These are phyloP conservation scores for Iphiclides podalirius DNA, from an alignment of 2,888 invertebrate species.

Conservation along the genomic window DNA sequence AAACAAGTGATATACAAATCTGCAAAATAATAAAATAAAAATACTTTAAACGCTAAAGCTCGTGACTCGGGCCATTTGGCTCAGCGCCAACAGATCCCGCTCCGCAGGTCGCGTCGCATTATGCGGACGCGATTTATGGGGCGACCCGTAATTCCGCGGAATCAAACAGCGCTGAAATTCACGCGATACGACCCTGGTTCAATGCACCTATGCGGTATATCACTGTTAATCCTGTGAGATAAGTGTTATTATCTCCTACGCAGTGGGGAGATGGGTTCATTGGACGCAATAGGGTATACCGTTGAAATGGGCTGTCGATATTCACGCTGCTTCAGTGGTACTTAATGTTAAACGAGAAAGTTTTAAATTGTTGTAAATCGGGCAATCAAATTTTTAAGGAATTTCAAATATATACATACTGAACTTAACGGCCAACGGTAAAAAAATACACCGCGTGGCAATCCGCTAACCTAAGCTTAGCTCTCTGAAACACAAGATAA, in stretches of 20 bases:
- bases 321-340: too few relatives aligned
- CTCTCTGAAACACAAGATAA: too few relatives aligned
- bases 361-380: too few relatives aligned
- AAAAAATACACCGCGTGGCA: too few relatives aligned
- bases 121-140: constrained; percentile 39
- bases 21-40: too few relatives aligned
- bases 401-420: too few relatives aligned
- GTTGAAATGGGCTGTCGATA: too few relatives aligned
- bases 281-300: neutral
- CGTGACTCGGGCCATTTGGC: constrained; percentile 33
- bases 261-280: constrained; percentile 2
- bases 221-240: constrained; percentile 15
- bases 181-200: constrained; percentile 23
- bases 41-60: neutral
- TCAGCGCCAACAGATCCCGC: constrained; percentile 34
- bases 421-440: too few relatives aligned
- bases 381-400: too few relatives aligned
- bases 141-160: constrained; percentile 37
- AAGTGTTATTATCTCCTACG: constrained; percentile 8
- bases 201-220: constrained; percentile 7
- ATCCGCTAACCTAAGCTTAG: too few relatives aligned
- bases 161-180: constrained; percentile 21
- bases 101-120: constrained; percentile 38
- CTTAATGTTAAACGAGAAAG: too few relatives aligned
- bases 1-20: too few relatives aligned